phyloP scores from a whole-genome alignment of 2,113 vertebrate species.

The Podarcis muralis region DNA sequence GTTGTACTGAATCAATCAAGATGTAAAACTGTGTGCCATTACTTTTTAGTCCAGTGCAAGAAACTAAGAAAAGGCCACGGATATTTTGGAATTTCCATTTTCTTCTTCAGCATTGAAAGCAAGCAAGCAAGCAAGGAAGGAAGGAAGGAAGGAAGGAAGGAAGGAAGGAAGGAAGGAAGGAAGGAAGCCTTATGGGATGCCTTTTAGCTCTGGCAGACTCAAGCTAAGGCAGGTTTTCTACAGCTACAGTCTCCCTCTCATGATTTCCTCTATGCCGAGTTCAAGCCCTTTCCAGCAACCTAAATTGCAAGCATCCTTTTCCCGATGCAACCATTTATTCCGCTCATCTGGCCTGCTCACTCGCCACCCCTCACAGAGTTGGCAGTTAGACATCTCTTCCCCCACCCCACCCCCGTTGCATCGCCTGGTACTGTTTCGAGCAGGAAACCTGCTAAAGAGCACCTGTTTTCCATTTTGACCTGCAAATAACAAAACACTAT shows the following conservation, averaged over 20 bases:
- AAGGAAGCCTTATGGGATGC: not conserved
- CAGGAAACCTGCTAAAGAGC: conserved; percentile 59
- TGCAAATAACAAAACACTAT: conserved; percentile 75
- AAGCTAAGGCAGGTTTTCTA: conserved; percentile 25
- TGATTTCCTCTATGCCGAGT: conserved; percentile 44
- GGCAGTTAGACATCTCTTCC: not conserved
- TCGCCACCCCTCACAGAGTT: conserved; percentile 51
- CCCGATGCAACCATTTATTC: conserved; percentile 59
- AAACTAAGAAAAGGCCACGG: not conserved
- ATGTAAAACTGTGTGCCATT: not conserved
- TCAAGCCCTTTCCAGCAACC: conserved; percentile 46
- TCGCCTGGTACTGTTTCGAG: conserved; percentile 56
- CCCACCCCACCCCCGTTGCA: conserved; percentile 34
- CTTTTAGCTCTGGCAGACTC: conserved; percentile 14
- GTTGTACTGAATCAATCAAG: no score
- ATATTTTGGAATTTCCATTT: not conserved
- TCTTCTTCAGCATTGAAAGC: not conserved
- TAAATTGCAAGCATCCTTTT: conserved; percentile 45
- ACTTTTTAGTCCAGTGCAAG: not conserved
- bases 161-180: not conserved
- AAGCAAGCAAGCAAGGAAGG: no score
- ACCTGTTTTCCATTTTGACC: conserved; percentile 74
- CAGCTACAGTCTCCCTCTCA: conserved; percentile 43
- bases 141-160: no score
- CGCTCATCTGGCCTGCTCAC: conserved; percentile 32